Conservation (phyloP, 2,113 vertebrate genomes). For the Catharus minimus region DNA sequence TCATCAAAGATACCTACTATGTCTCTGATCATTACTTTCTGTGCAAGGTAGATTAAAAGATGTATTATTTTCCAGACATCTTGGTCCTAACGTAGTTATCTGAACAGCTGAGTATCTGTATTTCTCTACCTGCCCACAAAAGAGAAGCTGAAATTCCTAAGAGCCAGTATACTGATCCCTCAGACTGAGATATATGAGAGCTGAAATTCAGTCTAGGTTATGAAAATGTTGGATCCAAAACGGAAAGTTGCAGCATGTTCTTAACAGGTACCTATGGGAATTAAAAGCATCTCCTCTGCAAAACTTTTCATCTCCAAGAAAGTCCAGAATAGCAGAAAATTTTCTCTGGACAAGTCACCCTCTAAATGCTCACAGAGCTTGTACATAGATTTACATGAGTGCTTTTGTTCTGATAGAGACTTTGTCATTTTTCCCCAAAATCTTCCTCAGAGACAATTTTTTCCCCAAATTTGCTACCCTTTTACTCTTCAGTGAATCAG, state of each 20-base stretch:
- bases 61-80: background rate
- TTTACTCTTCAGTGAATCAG: background rate
- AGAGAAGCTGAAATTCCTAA: background rate
- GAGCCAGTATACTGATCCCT: background rate
- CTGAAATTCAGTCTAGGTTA: background rate
- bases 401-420: background rate
- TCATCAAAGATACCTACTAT: background rate
- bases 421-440: background rate
- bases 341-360: background rate
- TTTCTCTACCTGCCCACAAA: background rate
- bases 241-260: background rate
- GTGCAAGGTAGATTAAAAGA: background rate
- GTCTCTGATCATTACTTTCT: background rate
- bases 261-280: background rate
- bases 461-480: background rate
- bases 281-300: background rate
- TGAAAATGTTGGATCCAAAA: background rate
- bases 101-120: background rate
- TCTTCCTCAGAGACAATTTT: background rate
- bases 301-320: background rate
- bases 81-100: background rate
- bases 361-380: background rate
- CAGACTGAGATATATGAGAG: background rate
- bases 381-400: accelerated
- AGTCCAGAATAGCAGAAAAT: background rate